Conservation (phyloP, 2,888 invertebrate genomes). For the Dexiosoma caninum region DNA sequence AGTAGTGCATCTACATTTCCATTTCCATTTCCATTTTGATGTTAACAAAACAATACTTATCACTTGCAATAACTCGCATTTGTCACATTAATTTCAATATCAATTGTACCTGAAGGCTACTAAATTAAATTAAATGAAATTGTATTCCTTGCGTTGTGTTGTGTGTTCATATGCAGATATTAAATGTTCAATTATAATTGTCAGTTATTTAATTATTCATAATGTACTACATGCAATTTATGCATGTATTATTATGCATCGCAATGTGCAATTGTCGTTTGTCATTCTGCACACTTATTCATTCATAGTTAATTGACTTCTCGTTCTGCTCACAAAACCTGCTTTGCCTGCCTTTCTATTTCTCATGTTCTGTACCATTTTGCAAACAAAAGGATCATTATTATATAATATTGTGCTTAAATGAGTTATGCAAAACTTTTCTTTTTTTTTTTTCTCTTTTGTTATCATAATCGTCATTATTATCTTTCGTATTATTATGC, state of each 20-base stretch:
- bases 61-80: not conserved
- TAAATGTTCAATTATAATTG: not conserved
- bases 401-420: conserved; percentile 44
- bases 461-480: conserved; percentile 9
- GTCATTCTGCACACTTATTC: not conserved
- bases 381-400: conserved; percentile 44
- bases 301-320: conserved; percentile 24
- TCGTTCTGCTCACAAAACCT: not conserved
- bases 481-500: conserved; percentile 26
- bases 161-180: not conserved
- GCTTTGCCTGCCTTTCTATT: not conserved
- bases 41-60: not conserved
- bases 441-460: too few species aligned
- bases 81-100: not conserved
- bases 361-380: not conserved
- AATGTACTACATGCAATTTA: not conserved
- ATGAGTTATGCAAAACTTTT: conserved; percentile 40
- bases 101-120: not conserved
- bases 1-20: too few species aligned
- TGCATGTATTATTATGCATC: not conserved
- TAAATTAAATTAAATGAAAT: conserved; percentile 8
- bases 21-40: too few species aligned
- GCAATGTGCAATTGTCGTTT: conserved; percentile 7
- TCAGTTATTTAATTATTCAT: conserved; percentile 29
- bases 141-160: not conserved